Evolutionary conservation across 2,797 vertebrate species (phyloP), one percentile per base, ranked within the genome.

Genomic region (Hypotaenidia okinawae): DNA sequence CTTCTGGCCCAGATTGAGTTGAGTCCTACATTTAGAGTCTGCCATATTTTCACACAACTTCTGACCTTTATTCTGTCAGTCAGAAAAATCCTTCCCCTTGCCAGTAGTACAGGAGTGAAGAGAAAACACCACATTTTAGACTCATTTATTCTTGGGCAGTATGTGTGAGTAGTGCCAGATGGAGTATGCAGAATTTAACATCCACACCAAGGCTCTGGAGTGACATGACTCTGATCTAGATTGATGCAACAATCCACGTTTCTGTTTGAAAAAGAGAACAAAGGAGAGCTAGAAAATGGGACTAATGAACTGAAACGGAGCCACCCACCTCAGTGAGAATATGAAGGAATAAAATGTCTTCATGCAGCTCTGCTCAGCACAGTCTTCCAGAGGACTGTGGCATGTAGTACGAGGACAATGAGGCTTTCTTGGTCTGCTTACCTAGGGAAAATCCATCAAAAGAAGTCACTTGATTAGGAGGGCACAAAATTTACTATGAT

Each of bases 31-130:
- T 85, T 85, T 61, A 61, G 28, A 93, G 52, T 54, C 64, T 92
- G 52, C 57, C 49, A 43, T 76, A 87, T 87, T 91, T 90, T 91
- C 72, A 74, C 39, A 57, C 22, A 77, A 33, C 28, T 92, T 93
- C 59, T 94, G 84, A 83, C 68, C 68, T 91, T 54, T 84, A 33
- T 73, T 90, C 67, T 67, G 39, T 63, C 77, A 89, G 18, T 91
- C 70, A 90, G 43, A 89, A 88, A 58, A 88, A 73, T 45, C 18
- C n/a, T 84, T 87, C 41, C 33, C 6, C 45, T 85, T 89, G 32
- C 21, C n/a, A 84, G 45, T 39, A 68, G 32, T 21, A 82, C 18
- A 49, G 28, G 22, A 84, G 13, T 39, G 52, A 86, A 57, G 30
- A 83, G 45, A 63, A 52, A 89, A 41, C 6, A 25, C 6, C 23